Conservation (phyloP, 2,113 vertebrate genomes). For the Rhegmatorhina hoffmannsi region DNA sequence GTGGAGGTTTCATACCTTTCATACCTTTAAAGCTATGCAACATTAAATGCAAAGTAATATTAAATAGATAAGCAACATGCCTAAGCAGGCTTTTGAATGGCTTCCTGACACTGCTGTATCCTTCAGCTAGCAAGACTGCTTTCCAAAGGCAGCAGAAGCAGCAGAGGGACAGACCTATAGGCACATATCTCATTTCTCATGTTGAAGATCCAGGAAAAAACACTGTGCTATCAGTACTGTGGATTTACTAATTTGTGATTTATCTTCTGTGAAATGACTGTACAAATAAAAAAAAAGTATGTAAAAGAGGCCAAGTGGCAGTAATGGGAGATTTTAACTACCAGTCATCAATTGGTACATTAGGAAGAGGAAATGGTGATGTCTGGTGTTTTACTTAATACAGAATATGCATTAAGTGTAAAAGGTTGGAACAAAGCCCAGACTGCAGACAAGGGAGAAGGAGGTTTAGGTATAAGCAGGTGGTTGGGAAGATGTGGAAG, state of each 20-base stretch:
- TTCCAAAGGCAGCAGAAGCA: background rate
- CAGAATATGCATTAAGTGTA: background rate
- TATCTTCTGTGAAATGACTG: constrained; percentile 36
- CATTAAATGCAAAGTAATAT: background rate
- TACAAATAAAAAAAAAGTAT: constrained; percentile 14
- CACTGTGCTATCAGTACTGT: background rate
- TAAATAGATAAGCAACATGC: background rate
- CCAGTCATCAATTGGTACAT: background rate
- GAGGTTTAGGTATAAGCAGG: background rate
- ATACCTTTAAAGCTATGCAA: background rate
- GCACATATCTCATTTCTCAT: background rate
- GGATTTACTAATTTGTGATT: constrained; percentile 17
- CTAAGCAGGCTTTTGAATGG: background rate
- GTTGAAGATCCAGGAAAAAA: background rate
- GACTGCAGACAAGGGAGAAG: background rate
- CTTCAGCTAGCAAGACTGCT: background rate
- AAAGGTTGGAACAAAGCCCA: background rate
- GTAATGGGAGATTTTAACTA: constrained; percentile 13
- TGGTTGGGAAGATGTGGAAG: background rate
- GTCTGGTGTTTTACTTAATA: background rate
- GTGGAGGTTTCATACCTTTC: background rate
- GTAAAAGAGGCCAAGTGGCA: background rate
- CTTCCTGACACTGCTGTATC: background rate
- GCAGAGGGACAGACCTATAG: background rate
- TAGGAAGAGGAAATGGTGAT: constrained; percentile 12